Conservation (phyloP, 1,140 invertebrate species). For the Drosophila tsacasi region DNA sequence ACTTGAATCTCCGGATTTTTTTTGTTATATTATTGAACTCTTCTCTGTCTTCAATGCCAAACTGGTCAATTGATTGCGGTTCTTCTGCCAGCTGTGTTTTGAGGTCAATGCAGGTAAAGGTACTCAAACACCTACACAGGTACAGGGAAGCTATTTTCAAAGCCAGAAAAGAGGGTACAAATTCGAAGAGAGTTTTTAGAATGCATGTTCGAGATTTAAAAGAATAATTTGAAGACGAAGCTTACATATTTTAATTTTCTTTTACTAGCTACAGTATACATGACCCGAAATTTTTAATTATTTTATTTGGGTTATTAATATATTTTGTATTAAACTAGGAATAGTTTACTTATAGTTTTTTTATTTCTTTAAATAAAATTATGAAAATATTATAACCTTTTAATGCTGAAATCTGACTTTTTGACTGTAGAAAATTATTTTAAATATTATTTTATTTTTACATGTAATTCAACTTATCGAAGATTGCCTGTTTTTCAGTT, state of each 20-base stretch:
- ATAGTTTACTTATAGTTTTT: not conserved
- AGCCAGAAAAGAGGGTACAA: not conserved
- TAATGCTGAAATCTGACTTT: not conserved
- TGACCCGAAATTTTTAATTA: too few species aligned
- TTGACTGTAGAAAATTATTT: not conserved
- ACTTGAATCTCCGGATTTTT: slow-evolving; percentile 29
- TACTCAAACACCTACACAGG: not conserved
- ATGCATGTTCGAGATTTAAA: too few species aligned
- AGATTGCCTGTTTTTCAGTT: not conserved
- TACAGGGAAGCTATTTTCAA: not conserved
- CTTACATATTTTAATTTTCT: not conserved
- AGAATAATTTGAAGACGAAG: too few species aligned
- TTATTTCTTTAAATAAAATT: not conserved
- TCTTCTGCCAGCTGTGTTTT: slow-evolving; percentile 30
- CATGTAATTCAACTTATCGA: not conserved
- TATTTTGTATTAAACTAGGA: not conserved
- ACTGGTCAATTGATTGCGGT: slow-evolving; percentile 33
- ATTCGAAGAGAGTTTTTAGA: not conserved
- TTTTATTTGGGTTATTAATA: not conserved
- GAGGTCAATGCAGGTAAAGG: slow-evolving; percentile 2
- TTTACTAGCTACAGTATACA: too few species aligned
- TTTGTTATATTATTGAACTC: slow-evolving; percentile 19
- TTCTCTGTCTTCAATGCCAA: slow-evolving; percentile 38
- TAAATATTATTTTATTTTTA: not conserved
- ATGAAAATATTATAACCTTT: not conserved